Evolutionary conservation across 2,888 invertebrate genomes (phyloP).

Genomic region (Campopleginae sp.): DNA sequence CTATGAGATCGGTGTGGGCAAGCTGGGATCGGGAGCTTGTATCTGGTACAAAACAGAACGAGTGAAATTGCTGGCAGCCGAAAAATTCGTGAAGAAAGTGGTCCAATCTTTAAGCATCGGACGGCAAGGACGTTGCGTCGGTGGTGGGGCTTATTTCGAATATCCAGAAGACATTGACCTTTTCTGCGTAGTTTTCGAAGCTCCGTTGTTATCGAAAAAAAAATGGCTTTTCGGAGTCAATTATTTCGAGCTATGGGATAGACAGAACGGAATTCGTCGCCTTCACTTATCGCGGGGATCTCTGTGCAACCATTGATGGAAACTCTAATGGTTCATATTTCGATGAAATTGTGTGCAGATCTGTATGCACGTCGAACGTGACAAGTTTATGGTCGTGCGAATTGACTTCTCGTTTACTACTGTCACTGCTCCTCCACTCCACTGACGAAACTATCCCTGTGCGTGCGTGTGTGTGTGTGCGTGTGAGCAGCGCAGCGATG

Average conservation of each 20-base stretch:
- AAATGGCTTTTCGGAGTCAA: neutral
- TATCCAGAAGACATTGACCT: slow-evolving; percentile 1
- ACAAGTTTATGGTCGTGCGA: slow-evolving; percentile 69
- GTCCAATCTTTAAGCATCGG: slow-evolving; percentile 48
- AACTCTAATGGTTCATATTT: slow-evolving; percentile 11
- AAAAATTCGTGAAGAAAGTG: slow-evolving; percentile 42
- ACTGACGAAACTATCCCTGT: neutral
- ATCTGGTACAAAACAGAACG: neutral
- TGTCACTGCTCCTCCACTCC: slow-evolving; percentile 47
- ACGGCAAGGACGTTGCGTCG: slow-evolving; percentile 17
- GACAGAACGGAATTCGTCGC: neutral
- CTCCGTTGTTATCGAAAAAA: neutral
- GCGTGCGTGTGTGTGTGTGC: neutral
- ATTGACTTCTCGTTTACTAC: slow-evolving; percentile 72
- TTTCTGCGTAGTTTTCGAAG: neutral
- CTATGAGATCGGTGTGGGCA: neutral
- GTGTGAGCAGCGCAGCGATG: too few species aligned
- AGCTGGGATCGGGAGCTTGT: neutral
- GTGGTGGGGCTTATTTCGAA: neutral
- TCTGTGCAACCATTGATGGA: neutral
- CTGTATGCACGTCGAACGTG: slow-evolving; percentile 37
- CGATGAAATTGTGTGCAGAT: slow-evolving; percentile 8
- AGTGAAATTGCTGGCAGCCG: slow-evolving; percentile 13
- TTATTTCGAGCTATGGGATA: neutral
- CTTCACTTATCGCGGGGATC: neutral